Evolutionary conservation across 2,797 vertebrate genomes (phyloP), one percentile per base, ranked within the genome.

Genomic region (Mormyrops attenuatus): DNA sequence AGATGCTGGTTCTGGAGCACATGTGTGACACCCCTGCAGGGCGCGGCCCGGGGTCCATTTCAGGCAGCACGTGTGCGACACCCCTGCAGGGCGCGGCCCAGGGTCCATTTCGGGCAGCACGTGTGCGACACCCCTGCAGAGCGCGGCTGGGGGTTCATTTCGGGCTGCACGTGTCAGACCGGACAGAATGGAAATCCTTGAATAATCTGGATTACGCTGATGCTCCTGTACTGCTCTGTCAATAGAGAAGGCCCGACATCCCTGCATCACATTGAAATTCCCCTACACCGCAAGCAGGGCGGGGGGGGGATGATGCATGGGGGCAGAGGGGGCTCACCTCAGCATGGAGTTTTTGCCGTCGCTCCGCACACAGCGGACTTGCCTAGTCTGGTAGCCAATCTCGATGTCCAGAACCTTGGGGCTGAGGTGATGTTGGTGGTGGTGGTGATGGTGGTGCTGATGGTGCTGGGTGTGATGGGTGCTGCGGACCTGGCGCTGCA

Each of bases 371-470:
- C 97, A 97, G 84, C 95, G 94, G 53, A 97, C 93, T 89, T 95
- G 95, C 89, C 97, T 92, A 5, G 93, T 97, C 85, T 97, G 97
- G 92, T 95, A 96, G 0, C 97, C 97, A 0, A 97, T 93, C 89
- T 96, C 93, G 90, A 95, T 30, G 89, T 94, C 91, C 94, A 91
- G 91, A 7, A 91, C 93, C 0, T 91, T 90, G 17, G 0, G 91
- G 1, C 91, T 93, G 5, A 93, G 95, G 0, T 89, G 57, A 8
- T n/a, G 57, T 22, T 22, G 38, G 88, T 93, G 89, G 20, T 91
- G 89, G 77, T 87, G 85, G n/a, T 89, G 89, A 20, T 85, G 89
- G 55, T 88, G 90, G 1, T 82, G 89, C 0, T 49, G 90, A 0
- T 77, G 89, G 3, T 66, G 88, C 13, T 38, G 44, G 13, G 26